These are phyloP conservation scores for Bombylius discolor DNA, from an alignment of 2,888 invertebrate species.

Conservation along the genomic window DNA sequence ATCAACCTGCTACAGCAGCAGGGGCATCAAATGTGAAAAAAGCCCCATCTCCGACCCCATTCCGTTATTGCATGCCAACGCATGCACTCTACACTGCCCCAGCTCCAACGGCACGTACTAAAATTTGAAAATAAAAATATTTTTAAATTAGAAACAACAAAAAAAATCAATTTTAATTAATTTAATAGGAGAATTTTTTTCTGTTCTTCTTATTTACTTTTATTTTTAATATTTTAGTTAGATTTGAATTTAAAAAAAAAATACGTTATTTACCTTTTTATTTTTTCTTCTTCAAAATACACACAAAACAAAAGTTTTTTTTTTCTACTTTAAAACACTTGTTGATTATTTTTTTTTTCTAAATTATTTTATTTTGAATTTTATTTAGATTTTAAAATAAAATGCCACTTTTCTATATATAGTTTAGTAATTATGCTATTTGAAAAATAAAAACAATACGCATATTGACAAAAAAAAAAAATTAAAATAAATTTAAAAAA, in stretches of 20 bases:
- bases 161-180: neutral
- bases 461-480: too few relatives aligned
- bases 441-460: too few relatives aligned
- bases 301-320: neutral
- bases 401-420: too few relatives aligned
- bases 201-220: neutral
- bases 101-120: slow-evolving; percentile 48
- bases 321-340: too few relatives aligned
- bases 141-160: neutral
- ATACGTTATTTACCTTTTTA: neutral
- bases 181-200: neutral
- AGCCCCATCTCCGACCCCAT: slow-evolving; percentile 30
- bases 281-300: too few relatives aligned
- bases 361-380: neutral
- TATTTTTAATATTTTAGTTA: neutral
- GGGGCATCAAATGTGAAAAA: slow-evolving; percentile 28
- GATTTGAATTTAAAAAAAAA: neutral
- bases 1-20: slow-evolving; percentile 22
- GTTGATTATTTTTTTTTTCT: neutral
- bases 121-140: slow-evolving; percentile 1
- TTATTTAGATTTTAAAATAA: neutral
- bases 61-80: slow-evolving; percentile 48
- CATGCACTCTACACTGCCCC: slow-evolving; percentile 48
- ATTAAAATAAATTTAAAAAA: too few relatives aligned
- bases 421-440: too few relatives aligned